phyloP scores from a whole-genome alignment of 2,888 invertebrate species.

The Drosophila lutescens region DNA sequence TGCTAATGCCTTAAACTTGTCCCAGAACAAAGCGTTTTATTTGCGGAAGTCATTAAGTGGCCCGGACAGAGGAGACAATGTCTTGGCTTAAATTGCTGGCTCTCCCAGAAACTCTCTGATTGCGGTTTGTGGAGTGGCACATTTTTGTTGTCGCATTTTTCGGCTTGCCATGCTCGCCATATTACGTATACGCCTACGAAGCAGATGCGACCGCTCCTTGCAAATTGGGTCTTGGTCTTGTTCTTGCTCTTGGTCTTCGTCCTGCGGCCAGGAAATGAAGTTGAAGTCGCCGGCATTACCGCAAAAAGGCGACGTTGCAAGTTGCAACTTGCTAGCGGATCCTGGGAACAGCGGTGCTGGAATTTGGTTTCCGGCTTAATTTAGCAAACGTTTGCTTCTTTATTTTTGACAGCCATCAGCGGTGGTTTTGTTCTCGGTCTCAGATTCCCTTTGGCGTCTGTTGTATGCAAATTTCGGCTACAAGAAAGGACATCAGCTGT shows the following conservation, averaged over 20 bases:
- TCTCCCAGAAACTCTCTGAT: slow-evolving; percentile 26
- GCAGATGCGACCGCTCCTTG: slow-evolving; percentile 57
- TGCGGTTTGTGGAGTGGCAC: slow-evolving; percentile 45
- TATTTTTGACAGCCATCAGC: slow-evolving; percentile 51
- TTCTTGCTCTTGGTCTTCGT: slow-evolving; percentile 10
- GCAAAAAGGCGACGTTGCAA: slow-evolving; percentile 63
- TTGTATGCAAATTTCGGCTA: slow-evolving; percentile 39
- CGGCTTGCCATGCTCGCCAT: slow-evolving; percentile 33
- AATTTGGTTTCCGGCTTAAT: slow-evolving; percentile 70
- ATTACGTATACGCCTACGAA: slow-evolving; percentile 68
- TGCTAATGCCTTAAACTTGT: slow-evolving; percentile 66
- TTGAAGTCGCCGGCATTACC: slow-evolving; percentile 63
- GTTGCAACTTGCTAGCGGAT: slow-evolving; percentile 36
- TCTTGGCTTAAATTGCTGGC: slow-evolving; percentile 24
- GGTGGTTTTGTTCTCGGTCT: slow-evolving; percentile 20
- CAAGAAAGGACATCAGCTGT: slow-evolving; percentile 20
- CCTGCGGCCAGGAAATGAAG: slow-evolving; percentile 57
- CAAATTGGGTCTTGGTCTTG: slow-evolving; percentile 61
- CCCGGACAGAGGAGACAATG: slow-evolving; percentile 56
- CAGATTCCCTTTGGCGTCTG: slow-evolving; percentile 8
- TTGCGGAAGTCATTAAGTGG: slow-evolving; percentile 78
- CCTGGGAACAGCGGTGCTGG: slow-evolving; percentile 11
- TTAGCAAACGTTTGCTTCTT: slow-evolving; percentile 74
- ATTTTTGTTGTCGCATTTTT: slow-evolving; percentile 22
- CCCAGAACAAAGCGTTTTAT: slow-evolving; percentile 63